A percentile compares a stretch with the other conserved stretches of the same genome.
Conservation (phyloP, 1,140 invertebrate species). For the Archegozetes longisetosus region DNA sequence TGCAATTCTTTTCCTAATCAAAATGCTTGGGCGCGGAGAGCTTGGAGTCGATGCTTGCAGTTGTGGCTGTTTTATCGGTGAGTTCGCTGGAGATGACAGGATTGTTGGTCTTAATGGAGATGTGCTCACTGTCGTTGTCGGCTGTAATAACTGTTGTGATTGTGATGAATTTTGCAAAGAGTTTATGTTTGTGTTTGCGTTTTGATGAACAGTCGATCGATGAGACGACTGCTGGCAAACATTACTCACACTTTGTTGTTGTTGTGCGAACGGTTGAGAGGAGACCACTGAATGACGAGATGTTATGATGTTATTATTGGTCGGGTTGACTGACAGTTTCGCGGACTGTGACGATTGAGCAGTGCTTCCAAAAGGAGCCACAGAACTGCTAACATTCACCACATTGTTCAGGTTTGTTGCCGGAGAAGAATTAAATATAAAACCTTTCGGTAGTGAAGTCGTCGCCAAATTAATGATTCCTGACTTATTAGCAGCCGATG, state of each 20-base stretch:
- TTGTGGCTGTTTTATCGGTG: slow-evolving; percentile 2
- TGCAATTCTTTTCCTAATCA: slow-evolving; percentile 2
- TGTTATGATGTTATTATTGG: neutral
- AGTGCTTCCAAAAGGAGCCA: neutral
- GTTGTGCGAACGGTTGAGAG: neutral
- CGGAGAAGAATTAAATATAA: slow-evolving; percentile 6
- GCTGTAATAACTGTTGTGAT: neutral
- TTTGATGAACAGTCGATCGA: neutral
- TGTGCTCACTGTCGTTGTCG: neutral
- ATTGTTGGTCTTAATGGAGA: neutral
- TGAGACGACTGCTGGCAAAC: neutral
- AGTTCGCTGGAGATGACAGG: neutral
- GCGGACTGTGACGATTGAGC: neutral
- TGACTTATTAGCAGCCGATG: neutral
- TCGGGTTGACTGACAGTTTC: neutral
- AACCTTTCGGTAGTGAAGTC: neutral
- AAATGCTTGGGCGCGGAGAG: slow-evolving; percentile 10
- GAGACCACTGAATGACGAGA: neutral
- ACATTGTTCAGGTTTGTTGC: neutral
- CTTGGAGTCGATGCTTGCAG: neutral
- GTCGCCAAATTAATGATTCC: slow-evolving; percentile 4
- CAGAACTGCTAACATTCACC: neutral
- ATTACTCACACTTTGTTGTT: neutral
- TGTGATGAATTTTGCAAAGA: neutral
- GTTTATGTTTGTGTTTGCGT: neutral